Evolutionary conservation across 64 coral and sea anemone species (phyloP).

Genomic region (Montipora cactus): DNA sequence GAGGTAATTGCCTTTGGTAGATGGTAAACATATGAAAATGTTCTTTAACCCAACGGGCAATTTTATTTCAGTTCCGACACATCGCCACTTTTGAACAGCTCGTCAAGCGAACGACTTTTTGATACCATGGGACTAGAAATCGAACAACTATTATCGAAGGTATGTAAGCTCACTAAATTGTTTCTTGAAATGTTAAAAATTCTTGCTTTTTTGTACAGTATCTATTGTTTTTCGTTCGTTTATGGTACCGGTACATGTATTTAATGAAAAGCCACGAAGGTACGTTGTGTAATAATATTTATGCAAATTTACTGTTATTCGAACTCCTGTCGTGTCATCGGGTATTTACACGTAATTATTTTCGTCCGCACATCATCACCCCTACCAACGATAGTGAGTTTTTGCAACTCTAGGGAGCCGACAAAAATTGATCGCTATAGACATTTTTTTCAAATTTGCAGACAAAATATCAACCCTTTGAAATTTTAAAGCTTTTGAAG

Average conservation of each 20-base stretch:
- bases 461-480: no score
- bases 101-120: conserved; percentile 92
- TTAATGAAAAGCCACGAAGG: neutral
- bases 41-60: neutral
- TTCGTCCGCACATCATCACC: no score
- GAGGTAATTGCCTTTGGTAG: conserved; percentile 25
- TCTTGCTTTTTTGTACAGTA: neutral
- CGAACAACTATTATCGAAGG: conserved; percentile 94
- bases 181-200: neutral
- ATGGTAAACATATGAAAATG: neutral
- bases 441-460: no score
- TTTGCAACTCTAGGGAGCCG: no score
- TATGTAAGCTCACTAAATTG: conserved; percentile 23
- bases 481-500: no score
- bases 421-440: no score
- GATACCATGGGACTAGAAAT: conserved; percentile 98
- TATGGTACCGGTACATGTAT: neutral
- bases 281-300: neutral
- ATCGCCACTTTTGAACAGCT: conserved; percentile 86
- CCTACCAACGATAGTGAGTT: no score
- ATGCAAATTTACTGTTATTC: neutral
- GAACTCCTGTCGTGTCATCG: neutral
- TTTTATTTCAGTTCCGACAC: conserved; percentile 84
- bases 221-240: neutral
- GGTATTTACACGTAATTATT: no score